Evolutionary conservation across 2,113 vertebrate genomes (phyloP).

Genomic region (Hippolais icterina): DNA sequence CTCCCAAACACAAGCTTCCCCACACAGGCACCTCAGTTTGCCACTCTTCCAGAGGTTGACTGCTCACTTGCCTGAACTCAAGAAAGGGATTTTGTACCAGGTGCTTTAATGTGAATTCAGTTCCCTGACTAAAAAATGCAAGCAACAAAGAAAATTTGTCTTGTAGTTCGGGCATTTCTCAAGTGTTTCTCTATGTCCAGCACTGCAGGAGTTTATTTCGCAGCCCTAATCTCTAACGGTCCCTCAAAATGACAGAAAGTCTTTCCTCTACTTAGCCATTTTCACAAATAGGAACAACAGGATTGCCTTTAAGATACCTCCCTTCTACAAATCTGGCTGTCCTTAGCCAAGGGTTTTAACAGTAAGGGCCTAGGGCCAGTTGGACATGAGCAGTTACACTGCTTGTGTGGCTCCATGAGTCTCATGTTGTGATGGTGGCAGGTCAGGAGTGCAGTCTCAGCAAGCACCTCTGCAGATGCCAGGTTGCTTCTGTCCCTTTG

Average conservation of each 20-base stretch:
- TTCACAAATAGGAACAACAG: background rate
- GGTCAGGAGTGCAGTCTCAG: background rate
- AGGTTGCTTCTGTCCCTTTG: background rate
- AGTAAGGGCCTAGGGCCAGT: background rate
- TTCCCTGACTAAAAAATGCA: background rate
- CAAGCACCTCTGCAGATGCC: background rate
- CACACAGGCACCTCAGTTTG: accelerated
- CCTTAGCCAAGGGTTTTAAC: background rate
- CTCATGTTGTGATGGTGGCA: background rate
- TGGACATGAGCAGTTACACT: accelerated
- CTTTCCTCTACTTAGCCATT: background rate
- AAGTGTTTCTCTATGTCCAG: background rate
- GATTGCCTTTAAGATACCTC: background rate
- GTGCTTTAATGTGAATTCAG: background rate
- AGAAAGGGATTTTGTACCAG: background rate
- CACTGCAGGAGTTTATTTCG: background rate
- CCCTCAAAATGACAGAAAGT: background rate
- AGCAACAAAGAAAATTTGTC: background rate
- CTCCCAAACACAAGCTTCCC: background rate
- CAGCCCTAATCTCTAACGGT: background rate
- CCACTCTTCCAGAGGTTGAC: background rate
- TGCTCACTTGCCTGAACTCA: background rate
- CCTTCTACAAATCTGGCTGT: background rate
- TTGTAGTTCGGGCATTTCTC: background rate
- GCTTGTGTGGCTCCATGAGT: background rate